Evolutionary conservation across 2,888 invertebrate species (phyloP).

Genomic region (Sialis fuliginosa): DNA sequence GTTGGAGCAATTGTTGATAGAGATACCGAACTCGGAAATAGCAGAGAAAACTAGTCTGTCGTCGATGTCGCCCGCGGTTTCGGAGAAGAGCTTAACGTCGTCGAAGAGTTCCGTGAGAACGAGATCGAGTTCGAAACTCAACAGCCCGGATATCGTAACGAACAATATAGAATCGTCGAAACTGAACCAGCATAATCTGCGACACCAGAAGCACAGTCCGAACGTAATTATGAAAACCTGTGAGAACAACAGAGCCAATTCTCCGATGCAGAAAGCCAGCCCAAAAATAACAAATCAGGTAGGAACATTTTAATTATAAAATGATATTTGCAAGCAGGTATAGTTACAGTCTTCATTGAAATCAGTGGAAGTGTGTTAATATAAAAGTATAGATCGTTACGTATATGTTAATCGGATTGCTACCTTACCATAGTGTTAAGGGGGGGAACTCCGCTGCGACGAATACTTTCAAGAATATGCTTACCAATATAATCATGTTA

Average conservation of each 20-base stretch:
- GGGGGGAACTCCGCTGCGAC: no score
- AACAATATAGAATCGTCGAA: constrained; percentile 6
- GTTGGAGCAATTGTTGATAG: constrained; percentile 65
- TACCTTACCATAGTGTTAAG: no score
- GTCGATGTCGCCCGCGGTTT: constrained; percentile 25
- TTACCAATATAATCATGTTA: no score
- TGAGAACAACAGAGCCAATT: constrained; percentile 23
- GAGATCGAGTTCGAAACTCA: constrained; percentile 42
- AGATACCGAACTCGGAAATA: constrained; percentile 51
- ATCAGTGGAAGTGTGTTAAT: no score
- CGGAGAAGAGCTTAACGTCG: constrained; percentile 24
- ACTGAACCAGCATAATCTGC: constrained; percentile 22
- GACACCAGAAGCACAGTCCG: constrained; percentile 30
- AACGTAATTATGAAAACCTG: constrained; percentile 17
- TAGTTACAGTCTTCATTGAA: constrained; percentile 10
- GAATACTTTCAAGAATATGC: no score
- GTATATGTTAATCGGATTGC: no score
- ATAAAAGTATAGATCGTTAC: no score
- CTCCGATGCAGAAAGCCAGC: constrained; percentile 27
- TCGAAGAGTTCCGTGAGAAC: constrained; percentile 37
- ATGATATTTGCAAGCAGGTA: constrained; percentile 8
- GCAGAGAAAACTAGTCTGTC: constrained; percentile 20
- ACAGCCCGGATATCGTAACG: constrained; percentile 33
- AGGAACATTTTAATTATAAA: neutral
- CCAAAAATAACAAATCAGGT: constrained; percentile 15